Conservation (phyloP, 2,888 invertebrate genomes). For the Apocheima hispidaria region DNA sequence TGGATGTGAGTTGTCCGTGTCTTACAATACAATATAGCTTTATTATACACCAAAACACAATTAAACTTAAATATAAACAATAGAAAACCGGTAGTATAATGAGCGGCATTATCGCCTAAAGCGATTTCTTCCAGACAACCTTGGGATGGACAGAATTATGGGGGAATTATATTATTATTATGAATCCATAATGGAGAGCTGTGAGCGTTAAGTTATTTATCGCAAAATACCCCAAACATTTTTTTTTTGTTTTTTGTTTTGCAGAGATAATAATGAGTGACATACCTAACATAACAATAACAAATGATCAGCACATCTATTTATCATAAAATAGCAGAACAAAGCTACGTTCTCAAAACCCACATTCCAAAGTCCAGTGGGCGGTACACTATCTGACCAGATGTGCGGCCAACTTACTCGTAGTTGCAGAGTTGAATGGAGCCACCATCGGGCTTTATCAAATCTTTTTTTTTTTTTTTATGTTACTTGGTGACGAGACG, state of each 20-base stretch:
- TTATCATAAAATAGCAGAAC: constrained; percentile 24
- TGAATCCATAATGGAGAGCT: no score
- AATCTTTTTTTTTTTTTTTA: no score
- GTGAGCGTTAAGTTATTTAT: not conserved
- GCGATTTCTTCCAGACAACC: no score
- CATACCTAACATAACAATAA: constrained; percentile 20
- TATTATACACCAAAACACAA: no score
- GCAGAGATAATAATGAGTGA: constrained; percentile 4
- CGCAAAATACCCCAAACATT: not conserved
- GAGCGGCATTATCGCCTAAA: no score
- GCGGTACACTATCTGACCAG: constrained; percentile 23
- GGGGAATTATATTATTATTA: no score
- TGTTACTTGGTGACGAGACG: no score
- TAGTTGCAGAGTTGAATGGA: not conserved
- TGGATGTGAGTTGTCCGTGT: no score
- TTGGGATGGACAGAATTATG: no score
- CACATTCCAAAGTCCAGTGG: constrained; percentile 27
- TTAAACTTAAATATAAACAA: no score
- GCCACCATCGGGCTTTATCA: not conserved
- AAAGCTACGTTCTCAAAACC: constrained; percentile 21
- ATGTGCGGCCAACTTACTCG: not conserved
- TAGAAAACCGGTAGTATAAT: no score
- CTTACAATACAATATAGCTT: no score
- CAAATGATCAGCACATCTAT: constrained; percentile 15
- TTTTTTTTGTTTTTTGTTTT: not conserved